Conservation (phyloP, 2,113 vertebrate genomes). For the Pygoscelis adeliae region DNA sequence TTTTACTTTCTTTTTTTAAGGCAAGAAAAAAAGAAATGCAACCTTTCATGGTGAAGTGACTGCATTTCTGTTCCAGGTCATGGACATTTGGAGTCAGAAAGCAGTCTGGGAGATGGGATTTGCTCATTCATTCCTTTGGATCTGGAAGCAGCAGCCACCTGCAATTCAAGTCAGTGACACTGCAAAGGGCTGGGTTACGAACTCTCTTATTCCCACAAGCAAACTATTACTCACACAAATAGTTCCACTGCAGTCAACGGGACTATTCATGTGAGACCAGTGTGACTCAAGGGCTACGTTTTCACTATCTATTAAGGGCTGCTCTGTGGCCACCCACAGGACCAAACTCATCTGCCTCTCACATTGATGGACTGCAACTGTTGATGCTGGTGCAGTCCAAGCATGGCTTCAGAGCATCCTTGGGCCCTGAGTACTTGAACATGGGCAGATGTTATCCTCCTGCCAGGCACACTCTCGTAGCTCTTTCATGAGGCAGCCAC, state of each 20-base stretch:
- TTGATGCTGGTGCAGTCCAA: background rate
- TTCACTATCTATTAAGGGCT: background rate
- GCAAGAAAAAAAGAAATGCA: background rate
- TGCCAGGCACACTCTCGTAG: background rate
- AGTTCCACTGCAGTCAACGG: background rate
- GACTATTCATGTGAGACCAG: background rate
- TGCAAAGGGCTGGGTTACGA: background rate
- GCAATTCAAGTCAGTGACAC: background rate
- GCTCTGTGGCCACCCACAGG: background rate
- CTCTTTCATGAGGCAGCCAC: background rate
- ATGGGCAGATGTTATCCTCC: background rate
- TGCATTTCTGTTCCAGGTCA: background rate
- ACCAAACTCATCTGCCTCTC: background rate
- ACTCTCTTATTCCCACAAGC: background rate
- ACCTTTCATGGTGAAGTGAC: background rate
- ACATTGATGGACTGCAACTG: rapidly evolving
- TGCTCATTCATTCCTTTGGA: background rate
- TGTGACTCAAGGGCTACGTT: background rate
- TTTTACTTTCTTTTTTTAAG: background rate
- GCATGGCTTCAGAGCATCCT: background rate
- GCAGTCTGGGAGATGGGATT: background rate
- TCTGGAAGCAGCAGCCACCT: background rate
- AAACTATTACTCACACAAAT: background rate
- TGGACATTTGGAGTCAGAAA: background rate
- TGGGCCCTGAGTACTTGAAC: background rate